These are phyloP conservation scores for Callionymus lyra DNA, from an alignment of 2,113 vertebrate species.

Conservation along the genomic window DNA sequence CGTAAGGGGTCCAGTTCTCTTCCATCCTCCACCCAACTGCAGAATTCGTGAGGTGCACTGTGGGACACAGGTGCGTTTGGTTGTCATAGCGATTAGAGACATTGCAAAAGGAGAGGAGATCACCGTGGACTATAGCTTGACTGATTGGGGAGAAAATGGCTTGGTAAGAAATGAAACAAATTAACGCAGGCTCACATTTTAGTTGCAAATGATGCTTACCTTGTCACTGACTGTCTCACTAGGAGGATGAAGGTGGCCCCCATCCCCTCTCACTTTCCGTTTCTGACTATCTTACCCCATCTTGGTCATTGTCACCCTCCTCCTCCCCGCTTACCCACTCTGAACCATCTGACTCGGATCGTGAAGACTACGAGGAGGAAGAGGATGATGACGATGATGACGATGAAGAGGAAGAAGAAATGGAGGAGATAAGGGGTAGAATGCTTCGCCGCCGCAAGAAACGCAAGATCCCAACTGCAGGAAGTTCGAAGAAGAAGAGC, in stretches of 20 bases:
- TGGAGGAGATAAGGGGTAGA: slow-evolving; percentile 63
- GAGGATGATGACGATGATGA: slow-evolving; percentile 64
- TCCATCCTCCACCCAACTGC: slow-evolving; percentile 68
- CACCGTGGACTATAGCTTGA: slow-evolving; percentile 72
- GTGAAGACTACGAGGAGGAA: slow-evolving; percentile 69
- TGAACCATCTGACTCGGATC: slow-evolving; percentile 67
- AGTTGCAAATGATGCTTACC: neutral
- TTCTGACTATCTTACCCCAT: slow-evolving; percentile 72
- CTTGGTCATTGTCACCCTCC: slow-evolving; percentile 70
- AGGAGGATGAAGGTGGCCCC: slow-evolving; percentile 67
- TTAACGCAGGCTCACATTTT: neutral
- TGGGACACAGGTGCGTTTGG: slow-evolving; percentile 67
- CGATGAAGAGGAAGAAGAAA: slow-evolving; percentile 62
- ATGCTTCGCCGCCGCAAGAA: slow-evolving; percentile 68
- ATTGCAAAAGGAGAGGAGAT: slow-evolving; percentile 73
- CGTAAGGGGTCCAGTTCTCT: slow-evolving; percentile 63
- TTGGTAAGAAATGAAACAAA: slow-evolving; percentile 46
- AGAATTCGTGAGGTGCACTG: slow-evolving; percentile 71
- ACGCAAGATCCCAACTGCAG: slow-evolving; percentile 37
- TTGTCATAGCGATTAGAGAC: slow-evolving; percentile 71
- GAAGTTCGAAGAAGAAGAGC: slow-evolving; percentile 50
- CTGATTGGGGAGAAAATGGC: slow-evolving; percentile 67
- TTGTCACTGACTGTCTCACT: neutral
- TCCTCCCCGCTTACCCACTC: slow-evolving; percentile 69
- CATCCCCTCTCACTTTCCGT: slow-evolving; percentile 65